Base-by-base conservation (phyloP, 1,140 invertebrate genomes). In the Lasioglossum baleicum region DNA sequence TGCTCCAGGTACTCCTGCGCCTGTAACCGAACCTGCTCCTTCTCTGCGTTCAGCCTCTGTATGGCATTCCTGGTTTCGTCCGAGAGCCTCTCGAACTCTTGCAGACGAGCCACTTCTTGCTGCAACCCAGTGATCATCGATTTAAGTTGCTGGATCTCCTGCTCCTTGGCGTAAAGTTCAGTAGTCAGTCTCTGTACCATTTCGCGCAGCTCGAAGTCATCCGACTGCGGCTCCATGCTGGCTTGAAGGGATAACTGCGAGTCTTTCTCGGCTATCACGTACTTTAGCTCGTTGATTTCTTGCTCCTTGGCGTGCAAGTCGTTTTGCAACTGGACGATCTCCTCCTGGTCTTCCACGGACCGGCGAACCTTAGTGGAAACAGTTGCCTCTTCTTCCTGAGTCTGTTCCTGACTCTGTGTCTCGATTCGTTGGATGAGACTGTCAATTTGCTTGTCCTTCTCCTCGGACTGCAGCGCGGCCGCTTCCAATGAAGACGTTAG, bases 201-300 rank as follows among this genome's bases (percentile, higher is more conserved):
- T 42, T 90, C 86, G 10, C 78, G 80, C 10, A 87, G n/a, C 20
- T 89, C 87, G 6, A 85, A 84, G 7, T 91, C 90, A 0, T 86
- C 85, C 0, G 86, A 82, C 2, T 83, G 86, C 8, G 78, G 83
- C 11, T 90, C 88, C 40, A 86, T 77, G 48, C 75, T 88, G 8
- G 71, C 72, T 10, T 87, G 86, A 0, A 87, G 63, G n/a, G 53
- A 73, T 10, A 92, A 67, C 48, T 91, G 89, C 2, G 89, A 86
- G 2, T 91, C 90, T 42, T 90, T 91, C 26, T 91, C 89, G 4
- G 76, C 80, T 40, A 91, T 81, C 0, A 89, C 10, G 2, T 89
- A 89, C 15, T 81, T 90, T 0, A 92, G 63, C 22, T 91, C 89
- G 35, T 88, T 85, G 0, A 91, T 89, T 11, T 91, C 90, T 20